phyloP scores from a whole-genome alignment of 2,113 vertebrate species.

The Clarias gariepinus region DNA sequence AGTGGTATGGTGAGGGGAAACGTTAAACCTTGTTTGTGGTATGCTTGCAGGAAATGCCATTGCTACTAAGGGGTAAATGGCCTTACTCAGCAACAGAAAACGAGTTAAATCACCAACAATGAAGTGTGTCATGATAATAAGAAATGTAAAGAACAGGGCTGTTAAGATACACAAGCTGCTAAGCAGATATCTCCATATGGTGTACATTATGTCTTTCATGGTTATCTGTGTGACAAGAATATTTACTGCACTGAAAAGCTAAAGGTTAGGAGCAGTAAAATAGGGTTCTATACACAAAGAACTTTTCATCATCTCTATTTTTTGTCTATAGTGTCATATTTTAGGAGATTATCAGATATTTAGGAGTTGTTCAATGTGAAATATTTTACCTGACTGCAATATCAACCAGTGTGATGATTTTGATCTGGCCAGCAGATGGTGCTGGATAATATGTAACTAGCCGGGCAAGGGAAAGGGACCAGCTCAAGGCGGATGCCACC shows the following conservation, averaged over 20 bases:
- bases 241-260: background rate
- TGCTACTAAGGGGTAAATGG: background rate
- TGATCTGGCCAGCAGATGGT: constrained; percentile 44
- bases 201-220: background rate
- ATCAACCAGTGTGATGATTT: background rate
- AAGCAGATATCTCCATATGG: background rate
- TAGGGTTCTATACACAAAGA: background rate
- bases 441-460: constrained; percentile 30
- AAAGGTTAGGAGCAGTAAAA: background rate
- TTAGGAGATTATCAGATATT: background rate
- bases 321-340: background rate
- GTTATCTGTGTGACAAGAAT: background rate
- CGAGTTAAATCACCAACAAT: background rate
- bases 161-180: background rate
- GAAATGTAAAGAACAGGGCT: background rate
- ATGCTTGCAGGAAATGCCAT: background rate
- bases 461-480: background rate
- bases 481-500: background rate
- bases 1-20: background rate
- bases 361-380: background rate
- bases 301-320: background rate
- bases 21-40: background rate
- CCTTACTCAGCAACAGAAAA: background rate
- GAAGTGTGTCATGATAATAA: background rate
- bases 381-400: background rate